Percentiles rank a stretch among this genome's conserved stretches.
Conservation (phyloP, 1,140 invertebrate species). For the Aphelenchoides besseyi region DNA sequence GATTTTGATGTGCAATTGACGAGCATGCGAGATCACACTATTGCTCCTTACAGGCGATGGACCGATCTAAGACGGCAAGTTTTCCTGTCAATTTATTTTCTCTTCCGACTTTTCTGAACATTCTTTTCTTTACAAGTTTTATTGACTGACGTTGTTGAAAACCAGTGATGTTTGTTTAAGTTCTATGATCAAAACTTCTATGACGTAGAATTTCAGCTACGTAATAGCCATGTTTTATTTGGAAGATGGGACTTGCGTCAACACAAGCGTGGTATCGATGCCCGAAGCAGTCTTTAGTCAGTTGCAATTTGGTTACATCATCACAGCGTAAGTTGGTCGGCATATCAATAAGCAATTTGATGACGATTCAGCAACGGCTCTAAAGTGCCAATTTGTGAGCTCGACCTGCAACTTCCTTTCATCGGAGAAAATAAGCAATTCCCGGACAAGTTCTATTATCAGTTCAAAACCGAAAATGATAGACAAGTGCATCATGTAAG, state of each 20-base stretch:
- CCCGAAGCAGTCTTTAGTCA: slow-evolving; percentile 53
- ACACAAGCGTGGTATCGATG: slow-evolving; percentile 56
- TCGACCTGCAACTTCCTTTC: slow-evolving; percentile 42
- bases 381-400: slow-evolving; percentile 45
- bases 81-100: not conserved
- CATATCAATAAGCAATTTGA: slow-evolving; percentile 4
- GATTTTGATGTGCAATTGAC: slow-evolving; percentile 30
- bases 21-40: slow-evolving; percentile 56
- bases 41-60: slow-evolving; percentile 47
- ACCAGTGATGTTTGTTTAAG: too few species aligned
- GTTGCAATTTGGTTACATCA: slow-evolving; percentile 52
- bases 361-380: slow-evolving; percentile 23
- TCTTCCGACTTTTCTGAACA: not conserved
- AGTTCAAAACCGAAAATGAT: slow-evolving; percentile 28
- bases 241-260: slow-evolving; percentile 58
- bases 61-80: slow-evolving; percentile 42
- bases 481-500: not conserved
- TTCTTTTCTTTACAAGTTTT: not conserved
- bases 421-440: slow-evolving; percentile 54
- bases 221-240: slow-evolving; percentile 56
- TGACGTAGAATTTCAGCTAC: slow-evolving; percentile 51
- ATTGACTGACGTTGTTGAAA: not conserved
- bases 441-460: slow-evolving; percentile 42
- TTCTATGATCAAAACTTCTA: too few species aligned
- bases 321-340: slow-evolving; percentile 43